Percentiles rank a stretch among this genome's conserved stretches.
These are phyloP conservation scores for Macquaria australasica DNA, from an alignment of 2,113 vertebrate species.

Conservation along the genomic window DNA sequence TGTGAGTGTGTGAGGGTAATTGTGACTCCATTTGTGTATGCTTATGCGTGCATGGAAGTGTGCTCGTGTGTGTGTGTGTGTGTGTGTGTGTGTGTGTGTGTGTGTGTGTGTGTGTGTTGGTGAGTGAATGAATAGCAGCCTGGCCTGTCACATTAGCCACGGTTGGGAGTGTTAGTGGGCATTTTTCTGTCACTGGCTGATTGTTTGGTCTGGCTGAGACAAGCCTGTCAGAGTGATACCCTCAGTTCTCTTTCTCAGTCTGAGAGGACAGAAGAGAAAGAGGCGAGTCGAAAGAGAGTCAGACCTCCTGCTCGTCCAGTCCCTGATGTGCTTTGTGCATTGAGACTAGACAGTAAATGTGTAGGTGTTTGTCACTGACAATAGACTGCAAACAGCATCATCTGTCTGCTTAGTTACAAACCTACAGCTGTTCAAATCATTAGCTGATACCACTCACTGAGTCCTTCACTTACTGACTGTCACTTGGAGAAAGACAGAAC, in stretches of 20 bases:
- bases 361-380: constrained; percentile 74
- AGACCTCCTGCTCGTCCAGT: constrained; percentile 42
- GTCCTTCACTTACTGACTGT: neutral
- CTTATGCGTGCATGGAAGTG: constrained; percentile 33
- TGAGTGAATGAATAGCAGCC: constrained; percentile 54
- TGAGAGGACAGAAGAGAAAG: constrained; percentile 37
- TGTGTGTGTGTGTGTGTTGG: constrained; percentile 6
- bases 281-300: constrained; percentile 18
- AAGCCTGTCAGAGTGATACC: constrained; percentile 46
- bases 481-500: neutral
- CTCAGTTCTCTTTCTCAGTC: constrained; percentile 39
- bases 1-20: constrained; percentile 30
- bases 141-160: constrained; percentile 70
- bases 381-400: constrained; percentile 50
- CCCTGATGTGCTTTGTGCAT: constrained; percentile 60
- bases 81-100: constrained; percentile 12
- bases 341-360: constrained; percentile 68
- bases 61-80: constrained; percentile 13
- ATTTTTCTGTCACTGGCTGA: constrained; percentile 45
- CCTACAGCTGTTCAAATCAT: constrained; percentile 13
- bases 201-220: constrained; percentile 49
- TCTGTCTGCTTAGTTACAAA: constrained; percentile 33
- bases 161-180: constrained; percentile 66
- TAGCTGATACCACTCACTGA: neutral
- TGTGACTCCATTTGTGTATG: constrained; percentile 39